These are phyloP conservation scores for Sebastolobus altivelis DNA, from an alignment of 2,797 vertebrate species.

Conservation along the genomic window DNA sequence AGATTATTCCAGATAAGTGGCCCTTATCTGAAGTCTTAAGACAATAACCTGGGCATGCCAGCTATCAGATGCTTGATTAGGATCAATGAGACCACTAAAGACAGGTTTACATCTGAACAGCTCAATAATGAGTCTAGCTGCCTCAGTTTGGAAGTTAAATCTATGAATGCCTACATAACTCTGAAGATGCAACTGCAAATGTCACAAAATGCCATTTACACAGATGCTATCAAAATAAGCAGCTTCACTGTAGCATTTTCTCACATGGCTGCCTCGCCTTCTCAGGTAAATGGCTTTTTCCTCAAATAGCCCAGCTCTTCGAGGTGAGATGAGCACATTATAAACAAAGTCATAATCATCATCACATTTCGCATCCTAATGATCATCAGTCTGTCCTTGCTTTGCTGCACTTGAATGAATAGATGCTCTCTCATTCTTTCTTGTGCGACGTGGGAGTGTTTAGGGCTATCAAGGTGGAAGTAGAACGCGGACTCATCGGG, in stretches of 20 bases:
- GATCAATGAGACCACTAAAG: constrained; percentile 40
- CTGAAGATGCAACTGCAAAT: constrained; percentile 58
- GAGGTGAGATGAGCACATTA: constrained; percentile 71
- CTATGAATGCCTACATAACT: constrained; percentile 29
- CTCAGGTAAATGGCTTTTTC: constrained; percentile 69
- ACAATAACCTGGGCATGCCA: constrained; percentile 1
- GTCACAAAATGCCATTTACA: constrained; percentile 66
- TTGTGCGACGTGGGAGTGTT: constrained; percentile 38
- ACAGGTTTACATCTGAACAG: constrained; percentile 50
- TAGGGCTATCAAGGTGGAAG: constrained; percentile 26
- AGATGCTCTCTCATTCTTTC: constrained; percentile 41
- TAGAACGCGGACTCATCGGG: constrained; percentile 25
- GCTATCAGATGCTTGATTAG: constrained; percentile 35
- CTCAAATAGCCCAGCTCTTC: constrained; percentile 64
- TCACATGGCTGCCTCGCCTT: constrained; percentile 62
- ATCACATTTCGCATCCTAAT: constrained; percentile 69
- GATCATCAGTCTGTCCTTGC: constrained; percentile 69
- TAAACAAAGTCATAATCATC: constrained; percentile 73
- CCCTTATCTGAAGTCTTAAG: constrained; percentile 23
- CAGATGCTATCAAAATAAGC: constrained; percentile 59
- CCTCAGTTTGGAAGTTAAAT: constrained; percentile 34
- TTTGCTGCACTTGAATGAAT: constrained; percentile 73
- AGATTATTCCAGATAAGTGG: constrained; percentile 27
- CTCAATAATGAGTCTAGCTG: constrained; percentile 38
- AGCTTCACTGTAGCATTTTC: constrained; percentile 55